A percentile compares a stretch with the other conserved stretches of the same genome.
These are phyloP conservation scores for Rachycentron canadum DNA, from an alignment of 2,797 vertebrate genomes.

Conservation along the genomic window DNA sequence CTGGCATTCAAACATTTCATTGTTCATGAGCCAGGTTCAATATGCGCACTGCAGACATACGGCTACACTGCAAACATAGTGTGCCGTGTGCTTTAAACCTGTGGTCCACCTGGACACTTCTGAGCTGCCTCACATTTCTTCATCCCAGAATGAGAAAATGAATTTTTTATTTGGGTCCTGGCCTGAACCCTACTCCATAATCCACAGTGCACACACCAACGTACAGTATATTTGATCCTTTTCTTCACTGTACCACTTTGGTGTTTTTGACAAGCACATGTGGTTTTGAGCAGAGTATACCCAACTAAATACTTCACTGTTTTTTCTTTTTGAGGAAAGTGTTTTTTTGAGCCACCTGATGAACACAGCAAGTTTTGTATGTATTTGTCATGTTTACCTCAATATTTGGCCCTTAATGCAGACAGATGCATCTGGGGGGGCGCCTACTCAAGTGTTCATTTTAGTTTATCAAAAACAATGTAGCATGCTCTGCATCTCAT, in stretches of 20 bases:
- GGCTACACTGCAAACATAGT: slow-evolving; percentile 10
- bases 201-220: slow-evolving; percentile 2
- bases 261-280: not conserved
- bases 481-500: not conserved
- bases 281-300: not conserved
- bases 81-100: slow-evolving; percentile 13
- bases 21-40: slow-evolving; percentile 17
- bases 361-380: too few species aligned
- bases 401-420: too few species aligned
- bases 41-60: slow-evolving; percentile 21
- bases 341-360: too few species aligned
- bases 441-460: too few species aligned
- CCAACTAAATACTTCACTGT: not conserved
- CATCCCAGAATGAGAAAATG: slow-evolving; percentile 31
- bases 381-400: too few species aligned
- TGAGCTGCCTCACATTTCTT: slow-evolving; percentile 3
- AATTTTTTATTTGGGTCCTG: slow-evolving; percentile 26
- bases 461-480: not conserved
- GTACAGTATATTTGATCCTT: not conserved
- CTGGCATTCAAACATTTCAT: not conserved
- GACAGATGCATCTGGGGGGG: too few species aligned
- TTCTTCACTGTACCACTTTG: slow-evolving; percentile 10
- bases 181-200: slow-evolving; percentile 12
- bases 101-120: slow-evolving; percentile 2
- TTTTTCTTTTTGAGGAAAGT: too few species aligned